phyloP scores from a whole-genome alignment of 2,113 vertebrate genomes.

The Ancistrus triradiatus region DNA sequence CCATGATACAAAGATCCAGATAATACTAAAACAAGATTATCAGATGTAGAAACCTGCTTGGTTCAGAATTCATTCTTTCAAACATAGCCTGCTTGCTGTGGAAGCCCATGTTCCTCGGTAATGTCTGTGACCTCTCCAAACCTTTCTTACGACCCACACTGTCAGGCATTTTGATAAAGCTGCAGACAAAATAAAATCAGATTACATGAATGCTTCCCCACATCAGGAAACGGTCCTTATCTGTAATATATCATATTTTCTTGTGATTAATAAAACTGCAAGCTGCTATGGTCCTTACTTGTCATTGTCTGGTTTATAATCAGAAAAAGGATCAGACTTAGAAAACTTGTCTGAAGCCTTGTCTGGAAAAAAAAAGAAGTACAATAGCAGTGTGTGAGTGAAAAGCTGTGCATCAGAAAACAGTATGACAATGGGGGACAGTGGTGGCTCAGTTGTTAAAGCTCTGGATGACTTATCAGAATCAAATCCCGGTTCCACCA shows the following conservation, averaged over 20 bases:
- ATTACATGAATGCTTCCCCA: no score
- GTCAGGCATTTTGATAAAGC: conserved; percentile 3
- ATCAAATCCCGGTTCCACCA: no score
- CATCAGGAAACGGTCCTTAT: no score
- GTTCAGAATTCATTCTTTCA: conserved; percentile 80
- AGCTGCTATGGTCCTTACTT: conserved; percentile 47
- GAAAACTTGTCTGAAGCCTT: conserved; percentile 42
- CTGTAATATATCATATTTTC: neutral
- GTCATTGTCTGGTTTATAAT: conserved; percentile 62
- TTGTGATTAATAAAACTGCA: neutral
- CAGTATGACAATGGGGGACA: neutral
- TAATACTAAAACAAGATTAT: neutral
- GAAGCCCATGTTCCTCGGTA: conserved; percentile 68
- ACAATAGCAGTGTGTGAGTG: rapidly evolving
- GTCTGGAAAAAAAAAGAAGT: conserved; percentile 41
- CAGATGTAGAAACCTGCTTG: conserved; percentile 65
- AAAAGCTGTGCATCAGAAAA: neutral
- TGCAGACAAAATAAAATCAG: neutral
- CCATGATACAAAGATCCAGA: neutral
- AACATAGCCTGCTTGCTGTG: conserved; percentile 81
- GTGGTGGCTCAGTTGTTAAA: no score
- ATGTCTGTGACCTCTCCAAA: conserved; percentile 76
- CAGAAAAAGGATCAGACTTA: conserved; percentile 59
- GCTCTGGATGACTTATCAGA: no score
- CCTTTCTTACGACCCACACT: conserved; percentile 57